phyloP scores from a whole-genome alignment of 2,888 invertebrate genomes.

The Drosophila infuscata region DNA sequence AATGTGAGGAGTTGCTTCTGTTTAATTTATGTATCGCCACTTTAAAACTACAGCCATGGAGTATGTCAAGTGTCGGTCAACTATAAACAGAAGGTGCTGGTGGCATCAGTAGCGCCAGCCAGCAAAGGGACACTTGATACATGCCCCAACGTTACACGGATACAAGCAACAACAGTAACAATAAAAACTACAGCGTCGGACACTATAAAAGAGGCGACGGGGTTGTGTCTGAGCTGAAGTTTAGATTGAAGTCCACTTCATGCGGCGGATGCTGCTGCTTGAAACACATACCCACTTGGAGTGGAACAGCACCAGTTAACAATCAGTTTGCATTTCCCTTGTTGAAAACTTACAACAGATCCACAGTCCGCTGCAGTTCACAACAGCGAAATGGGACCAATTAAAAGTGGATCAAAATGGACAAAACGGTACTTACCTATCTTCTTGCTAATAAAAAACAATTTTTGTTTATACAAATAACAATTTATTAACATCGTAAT shows the following conservation, averaged over 20 bases:
- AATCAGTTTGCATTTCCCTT: conserved; percentile 3
- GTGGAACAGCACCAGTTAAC: conserved; percentile 8
- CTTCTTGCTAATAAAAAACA: too few species aligned
- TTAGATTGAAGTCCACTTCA: conserved; percentile 14
- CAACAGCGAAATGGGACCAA: not conserved
- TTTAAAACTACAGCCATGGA: conserved; percentile 44
- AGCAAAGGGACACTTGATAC: conserved; percentile 49
- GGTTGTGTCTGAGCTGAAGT: conserved; percentile 2
- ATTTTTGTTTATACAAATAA: too few species aligned
- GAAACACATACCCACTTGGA: conserved; percentile 25
- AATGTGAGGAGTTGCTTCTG: conserved; percentile 41
- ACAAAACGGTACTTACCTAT: too few species aligned
- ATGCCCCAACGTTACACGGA: conserved; percentile 26
- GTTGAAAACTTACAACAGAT: not conserved
- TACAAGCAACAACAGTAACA: conserved; percentile 17
- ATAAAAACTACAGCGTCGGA: conserved; percentile 3
- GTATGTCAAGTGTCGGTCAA: conserved; percentile 68
- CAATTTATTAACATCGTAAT: too few species aligned
- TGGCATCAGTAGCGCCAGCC: conserved; percentile 13
- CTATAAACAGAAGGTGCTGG: conserved; percentile 53
- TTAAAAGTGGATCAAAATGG: not conserved
- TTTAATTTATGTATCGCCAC: conserved; percentile 59
- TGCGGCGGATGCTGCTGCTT: conserved; percentile 17
- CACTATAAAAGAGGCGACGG: conserved; percentile 2
- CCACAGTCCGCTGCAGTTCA: not conserved